Base-by-base conservation (phyloP, 2,888 invertebrate species). In the Pterostichus madidus region DNA sequence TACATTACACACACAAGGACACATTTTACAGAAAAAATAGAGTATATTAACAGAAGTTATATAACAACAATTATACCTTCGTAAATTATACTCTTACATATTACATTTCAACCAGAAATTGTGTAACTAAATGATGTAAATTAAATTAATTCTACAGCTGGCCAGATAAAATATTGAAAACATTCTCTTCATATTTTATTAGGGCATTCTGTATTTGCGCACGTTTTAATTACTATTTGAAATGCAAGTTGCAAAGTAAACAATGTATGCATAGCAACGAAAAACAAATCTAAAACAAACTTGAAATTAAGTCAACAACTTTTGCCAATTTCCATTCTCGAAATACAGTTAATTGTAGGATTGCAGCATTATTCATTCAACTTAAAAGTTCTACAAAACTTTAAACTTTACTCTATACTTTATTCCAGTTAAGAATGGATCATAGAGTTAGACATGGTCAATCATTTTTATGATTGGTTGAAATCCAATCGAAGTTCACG, bases 81-180 rank as follows among this genome's bases (percentile, higher is more conserved):
- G 13, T 13, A 71, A 17, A 39, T 64, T 71, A 71, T 71, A 71
- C 68, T 71, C 68, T 64, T 64, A 71, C 68, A 71, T 71, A 39
- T 11, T 39, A 24, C 44, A 71, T 39, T 15, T 13, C 44, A 71
- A 49, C 5, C 49, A 49, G 49, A 49, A 17, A 17, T 17, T 13
- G 68, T 44, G 68, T 13, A 71, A 17, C 17, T 44, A 71, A 71
- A 71, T 44, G 31, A 32, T 59, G 59, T 8, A 24, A 11, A 24
- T 17, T 53, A 24, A 39, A 39, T 39, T 39, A 39, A 39, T 39
- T 39, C 8, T 8, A 8, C 39, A 39, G 8, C 39, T 3, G 39
- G 6, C 39, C 39, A 8, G 39, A 39, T 39, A 39, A 39, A 39
- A 39, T 39, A 39, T 39, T 39, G 39, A 0, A 39, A 39, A 3